Evolutionary conservation across 2,113 vertebrate genomes (phyloP), one percentile per base, ranked within the genome.

Genomic region (Petaurus breviceps): DNA sequence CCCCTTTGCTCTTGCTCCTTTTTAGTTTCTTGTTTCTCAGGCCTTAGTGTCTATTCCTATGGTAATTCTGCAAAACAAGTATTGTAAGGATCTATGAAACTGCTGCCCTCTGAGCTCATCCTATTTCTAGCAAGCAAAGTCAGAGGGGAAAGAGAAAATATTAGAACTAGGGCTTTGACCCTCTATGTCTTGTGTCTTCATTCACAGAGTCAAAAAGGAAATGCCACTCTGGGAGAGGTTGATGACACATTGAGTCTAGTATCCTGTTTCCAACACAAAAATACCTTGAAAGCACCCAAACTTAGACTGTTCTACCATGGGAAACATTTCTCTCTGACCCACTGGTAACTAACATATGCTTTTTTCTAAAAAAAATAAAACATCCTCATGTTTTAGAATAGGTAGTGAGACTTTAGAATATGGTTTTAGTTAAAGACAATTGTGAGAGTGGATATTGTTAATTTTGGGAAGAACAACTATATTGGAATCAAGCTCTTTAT

Each of bases 1-100:
- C 90, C 23, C 55, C 94, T 96, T 96, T 97, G 84, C 57, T 96
- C 91, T 92, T 92, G 97, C 90, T 94, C 93, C 94, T 91, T 95
- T 93, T 95, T 94, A 97, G 96, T 96, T 97, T 95, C 94, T 95
- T 57, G 49, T n/a, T 94, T 96, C 97, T 97, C 97, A 97, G 95
- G 95, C 95, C 95, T 96, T 12, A 96, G 95, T 94, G 96, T 97
- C 77, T 91, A 31, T 92, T 84, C 96, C 95, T 97, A 92, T 2
- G 94, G 77, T 37, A 95, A 96, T 95, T 95, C 92, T 93, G 57
- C 91, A 97, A 95, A 97, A 97, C 92, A 95, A 61, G 94, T 84
- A 94, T 89, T 23, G 16, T 16, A 92, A 96, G 91, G 93, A 96
- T 94, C 92, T 96, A 93, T 96, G 97, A 97, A 95, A 93, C 22